These are phyloP conservation scores for Channa maculata DNA, from an alignment of 2,113 vertebrate species.

Conservation along the genomic window DNA sequence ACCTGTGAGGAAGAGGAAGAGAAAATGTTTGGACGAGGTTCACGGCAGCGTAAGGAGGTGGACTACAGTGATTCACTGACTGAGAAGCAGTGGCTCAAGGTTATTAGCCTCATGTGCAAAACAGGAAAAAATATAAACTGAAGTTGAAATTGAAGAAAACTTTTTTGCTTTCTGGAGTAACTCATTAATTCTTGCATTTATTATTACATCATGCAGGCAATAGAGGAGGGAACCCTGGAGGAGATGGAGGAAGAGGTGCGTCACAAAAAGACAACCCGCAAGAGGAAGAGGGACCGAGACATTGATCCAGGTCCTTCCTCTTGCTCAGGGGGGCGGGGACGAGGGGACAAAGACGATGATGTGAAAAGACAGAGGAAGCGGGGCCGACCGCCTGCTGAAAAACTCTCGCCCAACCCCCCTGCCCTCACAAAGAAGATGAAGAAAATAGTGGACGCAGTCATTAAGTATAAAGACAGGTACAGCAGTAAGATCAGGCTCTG, in stretches of 20 bases:
- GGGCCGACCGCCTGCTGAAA: slow-evolving; percentile 91
- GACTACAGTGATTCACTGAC: slow-evolving; percentile 98
- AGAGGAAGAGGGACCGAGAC: slow-evolving; percentile 91
- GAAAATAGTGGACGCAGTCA: slow-evolving; percentile 94
- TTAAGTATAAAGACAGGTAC: slow-evolving; percentile 97
- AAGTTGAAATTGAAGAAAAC: not conserved
- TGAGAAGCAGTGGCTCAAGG: slow-evolving; percentile 95
- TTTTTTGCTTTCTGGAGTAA: not conserved
- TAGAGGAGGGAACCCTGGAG: slow-evolving; percentile 95
- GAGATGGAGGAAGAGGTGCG: slow-evolving; percentile 96
- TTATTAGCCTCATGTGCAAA: slow-evolving; percentile 17
- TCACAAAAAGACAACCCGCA: slow-evolving; percentile 94
- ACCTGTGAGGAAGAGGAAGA: slow-evolving; percentile 97
- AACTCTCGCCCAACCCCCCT: slow-evolving; percentile 92
- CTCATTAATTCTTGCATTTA: not conserved
- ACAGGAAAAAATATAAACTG: too few relatives aligned
- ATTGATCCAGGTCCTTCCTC: slow-evolving; percentile 85
- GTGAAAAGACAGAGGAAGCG: slow-evolving; percentile 94
- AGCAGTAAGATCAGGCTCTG: slow-evolving; percentile 10
- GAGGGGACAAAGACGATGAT: slow-evolving; percentile 88
- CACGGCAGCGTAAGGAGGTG: slow-evolving; percentile 93
- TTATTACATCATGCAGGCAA: slow-evolving; percentile 83
- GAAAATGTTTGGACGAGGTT: slow-evolving; percentile 97
- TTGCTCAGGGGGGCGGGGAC: slow-evolving; percentile 85
- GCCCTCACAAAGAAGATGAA: slow-evolving; percentile 95